phyloP scores from a whole-genome alignment of 92 coral and sea anemone species.

The Muricea muricata region DNA sequence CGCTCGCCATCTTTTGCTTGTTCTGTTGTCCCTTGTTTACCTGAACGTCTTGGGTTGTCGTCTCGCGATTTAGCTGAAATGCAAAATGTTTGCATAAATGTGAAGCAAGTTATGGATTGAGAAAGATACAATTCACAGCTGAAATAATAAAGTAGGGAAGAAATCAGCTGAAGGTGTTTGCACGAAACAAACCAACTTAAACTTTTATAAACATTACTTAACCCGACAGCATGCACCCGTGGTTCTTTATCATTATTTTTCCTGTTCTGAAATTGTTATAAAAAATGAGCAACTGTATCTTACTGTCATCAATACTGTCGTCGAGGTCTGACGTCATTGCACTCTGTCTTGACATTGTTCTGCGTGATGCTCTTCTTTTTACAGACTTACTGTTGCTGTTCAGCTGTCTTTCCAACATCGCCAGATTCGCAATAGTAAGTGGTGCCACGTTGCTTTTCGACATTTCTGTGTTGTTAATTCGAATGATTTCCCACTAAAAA shows the following conservation, averaged over 20 bases:
- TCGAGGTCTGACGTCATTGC: not conserved
- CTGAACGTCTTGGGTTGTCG: not conserved
- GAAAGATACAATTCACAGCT: too few species aligned
- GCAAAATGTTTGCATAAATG: not conserved
- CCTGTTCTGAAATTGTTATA: not conserved
- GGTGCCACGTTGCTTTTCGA: constrained; percentile 5
- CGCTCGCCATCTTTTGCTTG: not conserved
- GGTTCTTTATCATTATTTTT: too few species aligned
- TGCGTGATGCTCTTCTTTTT: not conserved
- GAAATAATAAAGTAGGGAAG: too few species aligned
- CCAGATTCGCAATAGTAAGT: constrained; percentile 16
- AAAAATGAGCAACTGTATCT: too few species aligned
- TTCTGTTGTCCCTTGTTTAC: not conserved
- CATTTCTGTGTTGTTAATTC: not conserved
- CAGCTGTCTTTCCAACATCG: constrained; percentile 17
- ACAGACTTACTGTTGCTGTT: not conserved
- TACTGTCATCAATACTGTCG: not conserved
- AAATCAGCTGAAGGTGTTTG: too few species aligned
- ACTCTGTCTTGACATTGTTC: not conserved
- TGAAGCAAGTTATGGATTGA: too few species aligned
- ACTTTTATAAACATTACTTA: too few species aligned
- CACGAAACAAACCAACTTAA: too few species aligned
- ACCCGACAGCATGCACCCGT: too few species aligned
- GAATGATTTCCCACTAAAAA: not conserved
- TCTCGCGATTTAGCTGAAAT: not conserved